Base-by-base conservation (phyloP, 1,140 invertebrate genomes). In the Carcinoscorpius rotundicauda region DNA sequence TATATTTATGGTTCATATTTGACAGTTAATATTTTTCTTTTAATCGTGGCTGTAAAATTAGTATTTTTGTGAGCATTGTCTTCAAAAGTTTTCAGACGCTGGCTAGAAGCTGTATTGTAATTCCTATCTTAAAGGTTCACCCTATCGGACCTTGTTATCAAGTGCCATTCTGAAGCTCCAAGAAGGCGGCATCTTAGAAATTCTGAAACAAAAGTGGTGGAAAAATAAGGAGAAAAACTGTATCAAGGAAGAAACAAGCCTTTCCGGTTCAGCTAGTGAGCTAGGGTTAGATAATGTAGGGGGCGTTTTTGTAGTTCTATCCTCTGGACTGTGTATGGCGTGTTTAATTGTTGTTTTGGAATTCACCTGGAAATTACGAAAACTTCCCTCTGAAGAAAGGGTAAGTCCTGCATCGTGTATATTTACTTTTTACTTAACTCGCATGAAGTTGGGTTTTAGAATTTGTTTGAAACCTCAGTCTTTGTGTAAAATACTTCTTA, bases 301-400 rank as follows among this genome's bases (percentile, higher is more conserved):
- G 48, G 81, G 81, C 10, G 79, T 82, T 8, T 82, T 82, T 68
- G 76, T 82, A 5, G 77, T 82, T 29, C 74, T 82, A 9, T 69
- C 81, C n/a, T 71, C 74, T 9, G 80, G 80, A n/a, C 72, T 79
- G 6, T 69, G 66, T 5, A 66, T 75, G 4, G 76, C 78, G 4
- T 69, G 64, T 9, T 56, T 69, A 48, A 60, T 72, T 52, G 72
- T 62, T 11, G 51, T 69, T 49, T 56, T 66, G 5, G 72, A 73
- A 53, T 71, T 73, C 52, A 51, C 71, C 8, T 72, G 71, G 66
- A 72, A 69, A 52, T 61, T 66, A 48, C 63, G 68, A 52, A 69
- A 68, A 52, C 65, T 69, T 3, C 49, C 60, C 11, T 63, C 55
- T 61, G 60, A 67, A 49, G 11, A 29, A 9, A 58, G 67, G 63